A percentile compares a stretch with the other conserved stretches of the same genome.
Evolutionary conservation across 1,140 invertebrate genomes (phyloP).

Genomic region (Megalopta genalis): DNA sequence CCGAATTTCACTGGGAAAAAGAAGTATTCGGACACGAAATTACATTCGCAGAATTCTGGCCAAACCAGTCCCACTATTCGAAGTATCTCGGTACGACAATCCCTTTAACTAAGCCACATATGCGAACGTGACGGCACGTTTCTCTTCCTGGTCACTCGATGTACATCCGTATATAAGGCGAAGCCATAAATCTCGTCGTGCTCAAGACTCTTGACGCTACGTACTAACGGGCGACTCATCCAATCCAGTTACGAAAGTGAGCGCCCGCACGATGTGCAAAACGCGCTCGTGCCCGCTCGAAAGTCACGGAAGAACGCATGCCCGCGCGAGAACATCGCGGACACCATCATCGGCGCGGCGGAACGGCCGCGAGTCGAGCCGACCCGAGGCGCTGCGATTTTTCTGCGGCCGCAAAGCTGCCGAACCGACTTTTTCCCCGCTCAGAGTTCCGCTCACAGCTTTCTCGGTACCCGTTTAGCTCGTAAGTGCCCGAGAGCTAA

Average conservation of each 20-base stretch:
- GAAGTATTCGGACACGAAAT: not conserved
- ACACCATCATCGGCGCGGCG: not conserved
- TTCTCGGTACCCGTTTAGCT: too few species aligned
- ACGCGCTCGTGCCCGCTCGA: constrained; percentile 9
- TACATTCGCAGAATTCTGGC: constrained; percentile 15
- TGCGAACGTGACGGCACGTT: constrained; percentile 58
- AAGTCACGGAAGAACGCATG: constrained; percentile 20
- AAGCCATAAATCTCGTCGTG: constrained; percentile 62
- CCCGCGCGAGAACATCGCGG: not conserved
- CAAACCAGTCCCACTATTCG: constrained; percentile 9
- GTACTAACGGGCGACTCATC: constrained; percentile 44
- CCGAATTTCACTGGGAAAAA: too few species aligned
- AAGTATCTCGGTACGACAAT: constrained; percentile 45
- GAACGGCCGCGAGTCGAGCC: too few species aligned
- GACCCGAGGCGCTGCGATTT: too few species aligned
- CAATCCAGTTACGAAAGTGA: constrained; percentile 63
- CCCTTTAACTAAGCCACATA: constrained; percentile 44
- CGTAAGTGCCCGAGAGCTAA: too few species aligned
- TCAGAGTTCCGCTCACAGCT: too few species aligned
- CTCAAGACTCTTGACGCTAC: constrained; percentile 46
- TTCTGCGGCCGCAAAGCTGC: not conserved
- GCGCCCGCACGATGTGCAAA: constrained; percentile 14
- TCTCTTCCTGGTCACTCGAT: constrained; percentile 59
- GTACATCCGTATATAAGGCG: constrained; percentile 51
- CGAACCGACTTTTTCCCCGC: not conserved